These are phyloP conservation scores for Axinella damicornis DNA, from an alignment of 37 sponge, comb jelly and placozoan genomes.

Conservation along the genomic window DNA sequence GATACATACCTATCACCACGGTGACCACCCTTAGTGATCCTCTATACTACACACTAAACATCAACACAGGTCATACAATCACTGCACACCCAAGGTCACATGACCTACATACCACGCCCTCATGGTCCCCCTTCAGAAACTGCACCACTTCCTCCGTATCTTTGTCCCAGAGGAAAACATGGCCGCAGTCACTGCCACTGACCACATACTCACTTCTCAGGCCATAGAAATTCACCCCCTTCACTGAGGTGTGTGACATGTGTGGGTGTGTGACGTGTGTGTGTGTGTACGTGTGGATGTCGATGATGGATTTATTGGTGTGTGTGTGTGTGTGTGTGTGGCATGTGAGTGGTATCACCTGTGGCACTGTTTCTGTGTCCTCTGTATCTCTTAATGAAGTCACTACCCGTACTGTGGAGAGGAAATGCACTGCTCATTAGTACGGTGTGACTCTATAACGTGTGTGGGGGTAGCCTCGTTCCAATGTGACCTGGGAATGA, in stretches of 20 bases:
- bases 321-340: no score
- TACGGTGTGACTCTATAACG: no score
- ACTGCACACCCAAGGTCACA: no score
- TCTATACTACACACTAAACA: background rate
- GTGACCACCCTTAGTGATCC: background rate
- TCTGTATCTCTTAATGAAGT: slow-evolving; percentile 68
- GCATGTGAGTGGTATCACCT: slow-evolving; percentile 36
- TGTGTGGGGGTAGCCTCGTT: no score
- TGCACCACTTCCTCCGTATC: slow-evolving; percentile 84
- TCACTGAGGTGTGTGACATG: slow-evolving; percentile 64
- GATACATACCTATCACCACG: background rate
- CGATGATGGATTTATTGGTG: no score
- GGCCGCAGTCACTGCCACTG: slow-evolving; percentile 98
- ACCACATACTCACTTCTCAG: slow-evolving; percentile 90
- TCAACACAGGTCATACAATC: no score
- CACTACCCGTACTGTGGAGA: slow-evolving; percentile 43
- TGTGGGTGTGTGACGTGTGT: background rate
- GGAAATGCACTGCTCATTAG: no score
- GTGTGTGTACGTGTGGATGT: no score
- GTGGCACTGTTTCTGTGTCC: slow-evolving; percentile 94
- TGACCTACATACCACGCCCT: slow-evolving; percentile 88
- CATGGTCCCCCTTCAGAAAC: slow-evolving; percentile 80
- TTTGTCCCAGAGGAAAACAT: slow-evolving; percentile 97
- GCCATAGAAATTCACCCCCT: slow-evolving; percentile 98
- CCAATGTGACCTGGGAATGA: no score